A percentile compares a stretch with the other conserved stretches of the same genome.
These are phyloP conservation scores for Panonychus citri DNA, from an alignment of 1,140 invertebrate genomes.

Conservation along the genomic window DNA sequence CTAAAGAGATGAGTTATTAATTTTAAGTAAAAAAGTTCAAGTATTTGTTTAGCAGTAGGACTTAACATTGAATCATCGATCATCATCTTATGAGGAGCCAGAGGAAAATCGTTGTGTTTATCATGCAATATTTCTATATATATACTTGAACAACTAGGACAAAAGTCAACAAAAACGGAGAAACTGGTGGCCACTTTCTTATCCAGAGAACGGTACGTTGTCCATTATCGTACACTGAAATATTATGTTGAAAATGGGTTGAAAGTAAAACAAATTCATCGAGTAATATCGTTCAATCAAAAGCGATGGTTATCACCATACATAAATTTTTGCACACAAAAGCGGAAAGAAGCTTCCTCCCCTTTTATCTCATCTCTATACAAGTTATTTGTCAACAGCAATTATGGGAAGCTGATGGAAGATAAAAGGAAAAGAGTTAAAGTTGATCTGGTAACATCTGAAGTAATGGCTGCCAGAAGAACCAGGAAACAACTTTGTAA, in stretches of 20 bases:
- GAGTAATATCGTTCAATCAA: slow-evolving; percentile 27
- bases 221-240: slow-evolving; percentile 28
- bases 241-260: slow-evolving; percentile 26
- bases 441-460: background rate
- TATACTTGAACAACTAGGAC: too few relatives aligned
- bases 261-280: slow-evolving; percentile 26
- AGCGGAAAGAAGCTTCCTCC: too few relatives aligned
- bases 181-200: slow-evolving; percentile 5
- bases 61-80: too few relatives aligned
- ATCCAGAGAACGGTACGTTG: slow-evolving; percentile 21
- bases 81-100: too few relatives aligned
- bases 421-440: slow-evolving; percentile 23
- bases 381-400: too few relatives aligned
- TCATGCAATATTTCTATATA: too few relatives aligned
- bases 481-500: slow-evolving; percentile 6
- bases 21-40: too few relatives aligned
- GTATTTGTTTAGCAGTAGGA: too few relatives aligned
- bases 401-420: slow-evolving; percentile 28
- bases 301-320: slow-evolving; percentile 24
- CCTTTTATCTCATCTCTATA: too few relatives aligned
- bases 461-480: background rate
- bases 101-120: too few relatives aligned
- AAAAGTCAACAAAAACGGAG: too few relatives aligned
- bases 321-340: slow-evolving; percentile 26
- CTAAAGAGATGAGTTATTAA: too few relatives aligned